Evolutionary conservation across 2,888 invertebrate species (phyloP), one percentile per base, ranked within the genome.

Genomic region (Mimas tiliae): DNA sequence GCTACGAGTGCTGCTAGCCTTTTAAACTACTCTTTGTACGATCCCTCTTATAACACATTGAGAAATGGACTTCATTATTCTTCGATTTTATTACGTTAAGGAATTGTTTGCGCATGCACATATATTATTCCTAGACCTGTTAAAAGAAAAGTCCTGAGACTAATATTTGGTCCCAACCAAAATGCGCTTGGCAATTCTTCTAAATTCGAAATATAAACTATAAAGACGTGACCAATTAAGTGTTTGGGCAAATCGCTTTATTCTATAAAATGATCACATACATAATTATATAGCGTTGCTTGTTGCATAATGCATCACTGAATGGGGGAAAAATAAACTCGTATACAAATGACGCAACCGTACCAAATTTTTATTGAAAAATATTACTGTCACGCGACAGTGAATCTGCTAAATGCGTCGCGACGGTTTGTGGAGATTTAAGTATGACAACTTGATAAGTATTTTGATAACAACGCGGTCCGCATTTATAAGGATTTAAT

Each of bases 1-100:
- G 58, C 42, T 6, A 1, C 42, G 58, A 58, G 19, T 42, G 16
- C 27, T 42, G 42, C 58, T 34, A 58, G 58, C 19, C 19, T 42
- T 58, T 58, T 58, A 58, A 58, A 58, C 38, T 19, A 58, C 19
- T 34, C 16, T 55, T 34, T 58, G 42, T 19, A 58, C 58, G 33
- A 7, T 33, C 14, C 42, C 12, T 6, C 21, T 19, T 7, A 58
- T 58, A 52, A 42, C 42, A 42, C 19, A 1, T 42, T 58, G 58
- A 58, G 11, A 11, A 1, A 58, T 58, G 16, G 42, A 9, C 42
- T 12, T 58, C 38, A 42, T 58, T 58, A 58, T 12, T 58, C 19
- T 42, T 42, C 58, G 19, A 19, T 42, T 58, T 58, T 58, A 58
- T 58, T 38, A 12, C 6, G n/a, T 19, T 38, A 19, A 38, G 11